phyloP scores from a whole-genome alignment of 1,140 invertebrate genomes.

The Neuroterus valhalla region DNA sequence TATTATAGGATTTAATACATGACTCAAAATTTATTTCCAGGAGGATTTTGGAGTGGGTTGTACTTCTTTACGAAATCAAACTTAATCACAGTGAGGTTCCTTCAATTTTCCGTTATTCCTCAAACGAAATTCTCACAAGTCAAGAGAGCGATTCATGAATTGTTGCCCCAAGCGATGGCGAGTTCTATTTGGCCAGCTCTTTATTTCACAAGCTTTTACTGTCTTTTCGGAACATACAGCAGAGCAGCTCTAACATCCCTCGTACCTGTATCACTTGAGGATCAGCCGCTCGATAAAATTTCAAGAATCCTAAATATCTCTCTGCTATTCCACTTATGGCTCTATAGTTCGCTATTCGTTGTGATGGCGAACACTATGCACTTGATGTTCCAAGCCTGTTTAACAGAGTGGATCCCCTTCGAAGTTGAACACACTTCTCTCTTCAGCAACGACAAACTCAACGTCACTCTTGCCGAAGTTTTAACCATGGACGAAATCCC shows the following conservation, averaged over 20 bases:
- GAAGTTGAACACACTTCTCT: slow-evolving; percentile 60
- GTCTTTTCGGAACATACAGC: slow-evolving; percentile 74
- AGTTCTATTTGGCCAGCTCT: slow-evolving; percentile 78
- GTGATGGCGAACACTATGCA: slow-evolving; percentile 82
- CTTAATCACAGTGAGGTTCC: slow-evolving; percentile 65
- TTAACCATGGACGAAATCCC: slow-evolving; percentile 76
- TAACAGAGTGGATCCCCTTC: slow-evolving; percentile 81
- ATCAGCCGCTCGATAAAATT: slow-evolving; percentile 74
- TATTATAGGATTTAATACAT: no score
- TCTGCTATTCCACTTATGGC: slow-evolving; percentile 80
- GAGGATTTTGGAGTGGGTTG: slow-evolving; percentile 82
- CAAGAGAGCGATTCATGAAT: slow-evolving; percentile 75
- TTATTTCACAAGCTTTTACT: slow-evolving; percentile 79
- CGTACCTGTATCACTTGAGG: slow-evolving; percentile 63
- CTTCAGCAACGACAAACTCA: slow-evolving; percentile 46
- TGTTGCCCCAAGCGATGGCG: slow-evolving; percentile 77
- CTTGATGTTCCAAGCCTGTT: slow-evolving; percentile 80
- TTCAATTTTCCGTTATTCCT: slow-evolving; percentile 80
- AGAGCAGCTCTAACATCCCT: slow-evolving; percentile 47
- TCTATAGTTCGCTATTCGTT: slow-evolving; percentile 81
- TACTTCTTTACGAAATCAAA: slow-evolving; percentile 80
- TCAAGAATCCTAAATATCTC: slow-evolving; percentile 73
- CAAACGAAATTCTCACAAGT: slow-evolving; percentile 80
- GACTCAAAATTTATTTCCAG: slow-evolving; percentile 47
- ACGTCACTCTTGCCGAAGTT: slow-evolving; percentile 75